Percentiles rank a stretch among this genome's conserved stretches.
phyloP scores from a whole-genome alignment of 2,797 vertebrate species.

The Gila robusta region DNA sequence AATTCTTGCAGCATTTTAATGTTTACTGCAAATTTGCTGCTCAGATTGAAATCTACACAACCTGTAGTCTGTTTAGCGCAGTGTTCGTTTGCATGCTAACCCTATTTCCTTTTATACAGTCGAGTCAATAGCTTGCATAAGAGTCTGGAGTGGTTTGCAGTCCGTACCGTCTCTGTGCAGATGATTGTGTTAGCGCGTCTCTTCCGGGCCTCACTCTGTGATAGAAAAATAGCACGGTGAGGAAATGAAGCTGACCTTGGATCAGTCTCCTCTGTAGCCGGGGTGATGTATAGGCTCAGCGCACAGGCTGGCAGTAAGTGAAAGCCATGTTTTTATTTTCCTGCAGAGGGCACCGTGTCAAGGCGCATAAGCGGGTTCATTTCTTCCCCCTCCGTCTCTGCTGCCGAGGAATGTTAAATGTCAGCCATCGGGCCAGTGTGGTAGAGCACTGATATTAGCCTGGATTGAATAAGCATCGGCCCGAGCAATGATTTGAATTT shows the following conservation, averaged over 20 bases:
- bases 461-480: conserved; percentile 57
- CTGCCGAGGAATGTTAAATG: conserved; percentile 72
- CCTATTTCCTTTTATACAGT: conserved; percentile 12
- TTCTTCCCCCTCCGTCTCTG: conserved; percentile 73
- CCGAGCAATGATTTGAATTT: conserved; percentile 55
- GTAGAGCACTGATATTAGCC: conserved; percentile 46
- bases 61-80: conserved; percentile 1
- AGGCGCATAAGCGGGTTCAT: conserved; percentile 82
- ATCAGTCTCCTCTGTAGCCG: conserved; percentile 77
- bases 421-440: conserved; percentile 70
- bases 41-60: neutral
- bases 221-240: conserved; percentile 78
- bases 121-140: conserved; percentile 41
- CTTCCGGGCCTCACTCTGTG: conserved; percentile 70
- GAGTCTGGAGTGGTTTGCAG: conserved; percentile 38
- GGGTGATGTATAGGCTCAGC: conserved; percentile 82
- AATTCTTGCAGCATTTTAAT: conserved; percentile 30
- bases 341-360: conserved; percentile 78
- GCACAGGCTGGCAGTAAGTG: conserved; percentile 79
- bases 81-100: conserved; percentile 26
- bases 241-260: conserved; percentile 86
- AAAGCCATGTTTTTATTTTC: conserved; percentile 87
- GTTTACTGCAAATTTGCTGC: conserved; percentile 16
- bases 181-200: conserved; percentile 57
- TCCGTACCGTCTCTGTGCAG: conserved; percentile 6